A percentile compares a stretch with the other conserved stretches of the same genome.
phyloP scores from a whole-genome alignment of 2,797 vertebrate species.

The Phrynocephalus forsythii region DNA sequence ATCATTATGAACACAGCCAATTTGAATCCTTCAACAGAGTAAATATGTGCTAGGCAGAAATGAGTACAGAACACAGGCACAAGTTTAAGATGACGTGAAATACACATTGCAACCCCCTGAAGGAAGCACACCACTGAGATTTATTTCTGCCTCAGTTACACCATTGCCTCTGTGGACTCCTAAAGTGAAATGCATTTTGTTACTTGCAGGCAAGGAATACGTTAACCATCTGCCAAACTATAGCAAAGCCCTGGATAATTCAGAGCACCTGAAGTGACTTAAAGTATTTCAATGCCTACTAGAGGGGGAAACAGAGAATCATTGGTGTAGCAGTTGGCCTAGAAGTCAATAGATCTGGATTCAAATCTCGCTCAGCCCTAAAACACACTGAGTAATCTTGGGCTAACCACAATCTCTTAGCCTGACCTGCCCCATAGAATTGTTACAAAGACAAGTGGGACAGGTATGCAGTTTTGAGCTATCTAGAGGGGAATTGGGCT shows the following conservation, averaged over 20 bases:
- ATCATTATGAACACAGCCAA: neutral
- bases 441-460: too few relatives aligned
- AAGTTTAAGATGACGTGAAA: neutral
- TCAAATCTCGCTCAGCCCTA: neutral
- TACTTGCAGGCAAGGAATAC: neutral
- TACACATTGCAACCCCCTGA: neutral
- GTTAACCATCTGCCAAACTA: neutral
- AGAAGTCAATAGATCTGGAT: neutral
- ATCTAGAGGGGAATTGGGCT: too few relatives aligned
- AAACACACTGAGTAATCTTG: too few relatives aligned
- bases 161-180: neutral
- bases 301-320: neutral
- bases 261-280: neutral
- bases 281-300: neutral
- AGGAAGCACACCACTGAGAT: neutral
- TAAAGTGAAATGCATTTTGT: neutral
- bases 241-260: neutral
- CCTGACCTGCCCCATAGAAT: too few relatives aligned
- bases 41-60: too few relatives aligned
- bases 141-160: neutral
- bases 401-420: too few relatives aligned
- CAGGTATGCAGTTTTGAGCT: too few relatives aligned
- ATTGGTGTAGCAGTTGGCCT: neutral
- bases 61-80: too few relatives aligned
- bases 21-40: too few relatives aligned